A percentile compares a stretch with the other conserved stretches of the same genome.
Conservation (phyloP, 2,888 invertebrate genomes). For the Thumatha senex region DNA sequence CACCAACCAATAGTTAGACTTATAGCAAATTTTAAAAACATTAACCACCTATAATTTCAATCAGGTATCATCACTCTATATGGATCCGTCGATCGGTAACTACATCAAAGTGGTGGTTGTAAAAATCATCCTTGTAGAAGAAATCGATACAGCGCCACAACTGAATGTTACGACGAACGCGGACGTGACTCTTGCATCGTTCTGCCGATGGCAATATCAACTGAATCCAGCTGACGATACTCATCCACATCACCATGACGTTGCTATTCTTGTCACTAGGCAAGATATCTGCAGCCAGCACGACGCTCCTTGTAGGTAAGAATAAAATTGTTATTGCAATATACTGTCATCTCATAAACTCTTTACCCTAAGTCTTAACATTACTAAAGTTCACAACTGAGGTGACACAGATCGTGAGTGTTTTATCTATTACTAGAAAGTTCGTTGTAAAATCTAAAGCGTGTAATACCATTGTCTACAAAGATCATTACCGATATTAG, state of each 20-base stretch:
- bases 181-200: conserved; percentile 91
- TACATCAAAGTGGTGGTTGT: conserved; percentile 95
- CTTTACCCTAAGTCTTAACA: no score
- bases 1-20: no score
- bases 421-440: no score
- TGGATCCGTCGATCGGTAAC: conserved; percentile 95
- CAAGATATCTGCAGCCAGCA: conserved; percentile 88
- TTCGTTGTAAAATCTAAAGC: no score
- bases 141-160: conserved; percentile 83
- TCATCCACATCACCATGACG: conserved; percentile 95
- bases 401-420: no score
- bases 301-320: conserved; percentile 81
- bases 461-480: no score
- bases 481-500: no score
- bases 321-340: conserved; percentile 30
- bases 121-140: conserved; percentile 90
- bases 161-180: conserved; percentile 91
- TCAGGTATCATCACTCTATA: conserved; percentile 90
- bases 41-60: neutral
- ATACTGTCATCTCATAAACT: no score
- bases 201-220: conserved; percentile 92
- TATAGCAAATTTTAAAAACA: no score
- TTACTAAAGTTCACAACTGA: no score
- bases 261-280: conserved; percentile 93
- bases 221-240: conserved; percentile 89